A percentile compares a stretch with the other conserved stretches of the same genome.
These are phyloP conservation scores for Coluber constrictor DNA, from an alignment of 2,797 vertebrate species.

Conservation along the genomic window DNA sequence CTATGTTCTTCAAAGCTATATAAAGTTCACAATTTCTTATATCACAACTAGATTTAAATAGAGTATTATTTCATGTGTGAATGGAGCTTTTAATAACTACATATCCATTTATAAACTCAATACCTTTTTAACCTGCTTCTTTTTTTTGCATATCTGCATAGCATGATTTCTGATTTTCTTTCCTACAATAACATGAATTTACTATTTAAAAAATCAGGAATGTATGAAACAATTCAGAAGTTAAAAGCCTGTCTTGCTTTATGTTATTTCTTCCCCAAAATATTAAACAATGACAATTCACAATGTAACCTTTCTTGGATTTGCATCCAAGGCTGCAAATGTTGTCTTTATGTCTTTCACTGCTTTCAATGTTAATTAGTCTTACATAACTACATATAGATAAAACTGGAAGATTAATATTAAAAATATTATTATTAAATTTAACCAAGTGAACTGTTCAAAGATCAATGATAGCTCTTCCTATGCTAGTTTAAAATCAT, in stretches of 20 bases:
- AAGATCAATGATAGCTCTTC: not conserved
- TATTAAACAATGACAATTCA: constrained; percentile 36
- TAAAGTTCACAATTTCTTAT: not conserved
- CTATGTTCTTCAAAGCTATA: not conserved
- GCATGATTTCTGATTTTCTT: constrained; percentile 1
- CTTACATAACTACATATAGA: not conserved
- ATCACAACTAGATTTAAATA: not conserved
- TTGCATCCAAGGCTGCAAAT: not conserved
- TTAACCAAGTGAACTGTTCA: not conserved
- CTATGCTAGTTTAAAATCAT: not conserved
- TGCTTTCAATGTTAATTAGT: not conserved
- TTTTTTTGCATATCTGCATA: not conserved
- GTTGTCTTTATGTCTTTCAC: not conserved
- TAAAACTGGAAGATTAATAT: not conserved
- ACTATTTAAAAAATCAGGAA: not conserved
- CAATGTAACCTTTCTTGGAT: constrained; percentile 2
- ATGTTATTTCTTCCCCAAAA: constrained; percentile 4
- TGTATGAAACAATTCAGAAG: constrained; percentile 10
- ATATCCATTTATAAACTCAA: not conserved
- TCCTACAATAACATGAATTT: not conserved
- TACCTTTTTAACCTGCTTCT: not conserved
- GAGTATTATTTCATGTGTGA: not conserved
- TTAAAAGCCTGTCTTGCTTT: constrained; percentile 6
- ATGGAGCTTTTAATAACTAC: not conserved
- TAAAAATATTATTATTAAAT: not conserved